A percentile compares a stretch with the other conserved stretches of the same genome.
Evolutionary conservation across 2,888 invertebrate species (phyloP).

Genomic region (Pogonocherus hispidulus): DNA sequence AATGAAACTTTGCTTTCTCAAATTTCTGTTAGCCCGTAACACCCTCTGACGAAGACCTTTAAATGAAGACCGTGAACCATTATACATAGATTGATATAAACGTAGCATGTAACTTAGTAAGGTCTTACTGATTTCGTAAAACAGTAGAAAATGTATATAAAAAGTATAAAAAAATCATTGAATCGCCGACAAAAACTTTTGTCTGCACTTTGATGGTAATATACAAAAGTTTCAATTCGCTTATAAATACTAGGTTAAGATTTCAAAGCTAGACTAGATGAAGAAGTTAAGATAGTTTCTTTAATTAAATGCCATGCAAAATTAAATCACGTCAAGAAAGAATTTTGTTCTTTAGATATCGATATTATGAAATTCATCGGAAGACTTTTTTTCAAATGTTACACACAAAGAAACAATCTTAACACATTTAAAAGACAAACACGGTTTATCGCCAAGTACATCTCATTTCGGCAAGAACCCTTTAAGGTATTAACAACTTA

Average conservation of each 20-base stretch:
- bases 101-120: not conserved
- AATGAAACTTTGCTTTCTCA: too few relatives aligned
- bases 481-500: not conserved
- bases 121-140: constrained; percentile 2
- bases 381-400: not conserved
- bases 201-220: not conserved
- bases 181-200: not conserved
- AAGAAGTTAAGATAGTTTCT: not conserved
- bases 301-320: not conserved
- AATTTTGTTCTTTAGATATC: not conserved
- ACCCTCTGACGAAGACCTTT: too few relatives aligned
- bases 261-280: not conserved
- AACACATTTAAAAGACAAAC: not conserved
- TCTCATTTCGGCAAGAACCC: not conserved
- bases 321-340: not conserved
- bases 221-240: not conserved
- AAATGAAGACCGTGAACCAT: too few relatives aligned
- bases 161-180: constrained; percentile 43
- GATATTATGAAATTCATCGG: not conserved
- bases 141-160: constrained; percentile 44
- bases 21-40: too few relatives aligned
- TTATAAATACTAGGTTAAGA: constrained; percentile 10
- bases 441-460: not conserved
- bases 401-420: not conserved
- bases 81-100: too few relatives aligned